Conservation (phyloP, 2,113 vertebrate genomes). For the Stictonetta naevosa region DNA sequence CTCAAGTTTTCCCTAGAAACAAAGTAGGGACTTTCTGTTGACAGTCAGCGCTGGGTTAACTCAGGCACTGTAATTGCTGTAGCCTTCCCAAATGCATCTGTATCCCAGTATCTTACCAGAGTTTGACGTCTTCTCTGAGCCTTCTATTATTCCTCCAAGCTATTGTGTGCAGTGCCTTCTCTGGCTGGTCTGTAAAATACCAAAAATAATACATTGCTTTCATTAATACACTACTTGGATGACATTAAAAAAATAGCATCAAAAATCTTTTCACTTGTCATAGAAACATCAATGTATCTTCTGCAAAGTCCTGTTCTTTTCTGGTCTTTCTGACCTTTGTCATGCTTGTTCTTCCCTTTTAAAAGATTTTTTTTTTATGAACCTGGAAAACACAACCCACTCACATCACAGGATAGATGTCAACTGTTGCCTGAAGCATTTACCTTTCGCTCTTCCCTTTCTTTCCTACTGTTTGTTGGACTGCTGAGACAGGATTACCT, state of each 20-base stretch:
- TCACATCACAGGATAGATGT: neutral
- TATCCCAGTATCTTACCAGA: neutral
- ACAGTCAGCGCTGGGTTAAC: neutral
- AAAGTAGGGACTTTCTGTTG: neutral
- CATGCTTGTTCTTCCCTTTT: neutral
- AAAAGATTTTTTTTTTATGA: neutral
- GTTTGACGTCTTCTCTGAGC: neutral
- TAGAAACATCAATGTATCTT: neutral
- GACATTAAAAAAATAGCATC: neutral
- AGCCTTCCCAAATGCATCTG: neutral
- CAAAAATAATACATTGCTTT: neutral
- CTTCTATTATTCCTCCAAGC: neutral
- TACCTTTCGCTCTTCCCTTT: neutral
- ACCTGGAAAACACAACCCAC: neutral
- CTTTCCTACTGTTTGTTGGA: neutral
- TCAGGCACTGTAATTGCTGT: neutral
- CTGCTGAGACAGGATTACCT: neutral
- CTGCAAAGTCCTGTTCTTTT: neutral
- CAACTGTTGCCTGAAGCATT: neutral
- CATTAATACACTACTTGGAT: neutral
- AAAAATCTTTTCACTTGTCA: neutral
- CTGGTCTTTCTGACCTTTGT: neutral
- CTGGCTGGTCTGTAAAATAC: neutral
- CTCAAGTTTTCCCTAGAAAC: neutral
- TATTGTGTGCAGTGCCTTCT: neutral